A percentile compares a stretch with the other conserved stretches of the same genome.
Conservation (phyloP, 1,140 invertebrate genomes). For the Drosophila hydei region DNA sequence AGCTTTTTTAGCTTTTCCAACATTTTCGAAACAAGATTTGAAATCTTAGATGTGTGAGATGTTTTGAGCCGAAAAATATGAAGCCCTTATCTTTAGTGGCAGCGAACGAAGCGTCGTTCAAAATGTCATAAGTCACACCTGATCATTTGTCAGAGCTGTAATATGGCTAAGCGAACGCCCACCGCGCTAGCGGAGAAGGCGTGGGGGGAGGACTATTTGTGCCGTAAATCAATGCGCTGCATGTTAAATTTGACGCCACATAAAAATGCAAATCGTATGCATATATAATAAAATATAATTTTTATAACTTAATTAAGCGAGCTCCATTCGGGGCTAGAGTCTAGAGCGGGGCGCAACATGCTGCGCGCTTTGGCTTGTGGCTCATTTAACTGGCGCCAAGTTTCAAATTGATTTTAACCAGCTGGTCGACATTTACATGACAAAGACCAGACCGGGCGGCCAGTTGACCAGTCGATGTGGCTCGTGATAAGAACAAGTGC, state of each 20-base stretch:
- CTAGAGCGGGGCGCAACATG: constrained; percentile 25
- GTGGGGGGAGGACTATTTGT: not conserved
- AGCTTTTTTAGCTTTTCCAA: constrained; percentile 22
- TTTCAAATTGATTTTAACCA: constrained; percentile 71
- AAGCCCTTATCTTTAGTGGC: constrained; percentile 16
- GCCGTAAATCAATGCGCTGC: constrained; percentile 66
- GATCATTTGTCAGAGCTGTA: constrained; percentile 69
- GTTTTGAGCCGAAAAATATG: constrained; percentile 29
- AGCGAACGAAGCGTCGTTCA: constrained; percentile 24
- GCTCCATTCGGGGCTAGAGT: constrained; percentile 7
- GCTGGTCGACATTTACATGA: constrained; percentile 66
- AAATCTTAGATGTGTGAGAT: constrained; percentile 74
- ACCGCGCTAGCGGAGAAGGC: constrained; percentile 14
- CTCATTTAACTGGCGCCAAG: constrained; percentile 76
- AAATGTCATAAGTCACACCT: constrained; percentile 74
- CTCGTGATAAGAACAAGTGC: constrained; percentile 42
- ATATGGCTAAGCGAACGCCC: constrained; percentile 37
- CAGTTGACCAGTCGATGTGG: constrained; percentile 5
- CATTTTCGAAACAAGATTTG: constrained; percentile 51
- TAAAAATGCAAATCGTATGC: constrained; percentile 81
- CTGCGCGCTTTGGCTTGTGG: constrained; percentile 51
- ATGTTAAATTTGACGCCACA: constrained; percentile 71
- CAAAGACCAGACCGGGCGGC: constrained; percentile 22
- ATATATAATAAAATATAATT: constrained; percentile 78
- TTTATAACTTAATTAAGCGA: constrained; percentile 79